Base-by-base conservation (phyloP, 2,888 invertebrate genomes). In the Clanis bilineata region DNA sequence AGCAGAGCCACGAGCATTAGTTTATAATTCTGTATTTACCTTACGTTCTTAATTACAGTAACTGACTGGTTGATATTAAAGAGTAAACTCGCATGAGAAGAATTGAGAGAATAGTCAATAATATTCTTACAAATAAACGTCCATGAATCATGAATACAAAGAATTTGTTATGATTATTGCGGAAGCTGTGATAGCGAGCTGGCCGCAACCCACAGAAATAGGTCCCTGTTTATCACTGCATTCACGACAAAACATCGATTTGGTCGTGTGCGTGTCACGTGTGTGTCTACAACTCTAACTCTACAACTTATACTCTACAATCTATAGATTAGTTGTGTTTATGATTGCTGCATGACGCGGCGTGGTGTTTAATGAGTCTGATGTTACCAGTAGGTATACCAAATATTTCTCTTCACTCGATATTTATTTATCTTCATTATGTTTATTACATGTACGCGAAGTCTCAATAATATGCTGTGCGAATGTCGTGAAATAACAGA, bases 151-250 rank as follows among this genome's bases (percentile, higher is more conserved):
- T 44, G 21, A 22, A 23, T 23, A 56, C 39, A 39, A 18, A 28
- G 18, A 23, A 43, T 41, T 36, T 54, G n/a, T 54, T 57, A 39
- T 43, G 28, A 43, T 57, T 36, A 51, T 44, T 57, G 57, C 66
- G 70, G 72, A 74, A 74, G 59, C 64, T 23, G 62, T 64, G 63
- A 66, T 70, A 67, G 70, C 63, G 64, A 63, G 64, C 63, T 73
- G 65, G 66, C 70, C 62, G 60, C 67, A 65, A 67, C 65, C 64
- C 63, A 65, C 62, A 64, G 62, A 72, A 70, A 71, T 67, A 69
- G 72, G 67, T 62, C 68, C 67, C 57, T 62, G 62, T 63, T 70
- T 65, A 64, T 68, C 60, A 45, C 62, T 15, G 7, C 56, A 9
- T 15, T 68, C 60, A 47, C 62, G 25, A 6, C 57, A 10, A 43